A percentile compares a stretch with the other conserved stretches of the same genome.
phyloP scores from a whole-genome alignment of 2,888 invertebrate species.

The Carcina quercana region DNA sequence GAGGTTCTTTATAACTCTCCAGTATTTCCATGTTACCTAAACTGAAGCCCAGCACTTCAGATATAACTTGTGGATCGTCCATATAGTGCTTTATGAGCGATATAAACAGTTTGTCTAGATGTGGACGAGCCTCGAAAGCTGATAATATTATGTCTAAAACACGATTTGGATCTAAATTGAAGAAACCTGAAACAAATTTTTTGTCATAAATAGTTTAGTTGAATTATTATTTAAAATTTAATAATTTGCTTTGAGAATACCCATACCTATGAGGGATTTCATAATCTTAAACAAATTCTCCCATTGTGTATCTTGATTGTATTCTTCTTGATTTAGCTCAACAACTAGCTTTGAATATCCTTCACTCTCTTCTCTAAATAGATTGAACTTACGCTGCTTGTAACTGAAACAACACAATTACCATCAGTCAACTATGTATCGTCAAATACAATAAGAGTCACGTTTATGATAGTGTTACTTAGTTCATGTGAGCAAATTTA shows the following conservation, averaged over 20 bases:
- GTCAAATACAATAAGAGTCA: no score
- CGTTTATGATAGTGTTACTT: no score
- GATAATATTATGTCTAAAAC: conserved; percentile 97
- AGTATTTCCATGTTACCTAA: conserved; percentile 79
- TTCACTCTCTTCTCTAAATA: conserved; percentile 98
- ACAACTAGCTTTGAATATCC: conserved; percentile 97
- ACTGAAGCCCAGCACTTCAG: conserved; percentile 97
- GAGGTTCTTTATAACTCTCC: conserved; percentile 79
- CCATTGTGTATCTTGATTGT: conserved; percentile 77
- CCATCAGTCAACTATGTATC: no score
- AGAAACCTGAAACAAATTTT: conserved; percentile 90
- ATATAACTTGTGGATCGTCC: conserved; percentile 86
- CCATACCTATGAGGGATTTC: conserved; percentile 91
- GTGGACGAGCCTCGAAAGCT: conserved; percentile 92
- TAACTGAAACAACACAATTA: conserved; percentile 88
- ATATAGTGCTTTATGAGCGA: conserved; percentile 89
- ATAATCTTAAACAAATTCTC: conserved; percentile 88
- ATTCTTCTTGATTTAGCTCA: conserved; percentile 92
- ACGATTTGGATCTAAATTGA: conserved; percentile 98
- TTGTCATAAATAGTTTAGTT: neutral
- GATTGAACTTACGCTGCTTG: conserved; percentile 99
- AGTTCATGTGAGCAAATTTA: no score
- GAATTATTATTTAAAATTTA: neutral
- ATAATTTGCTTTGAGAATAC: neutral
- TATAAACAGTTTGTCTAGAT: conserved; percentile 87